Evolutionary conservation across 1,140 invertebrate species (phyloP), one percentile per base, ranked within the genome.

Genomic region (Polypedilum pembai): DNA sequence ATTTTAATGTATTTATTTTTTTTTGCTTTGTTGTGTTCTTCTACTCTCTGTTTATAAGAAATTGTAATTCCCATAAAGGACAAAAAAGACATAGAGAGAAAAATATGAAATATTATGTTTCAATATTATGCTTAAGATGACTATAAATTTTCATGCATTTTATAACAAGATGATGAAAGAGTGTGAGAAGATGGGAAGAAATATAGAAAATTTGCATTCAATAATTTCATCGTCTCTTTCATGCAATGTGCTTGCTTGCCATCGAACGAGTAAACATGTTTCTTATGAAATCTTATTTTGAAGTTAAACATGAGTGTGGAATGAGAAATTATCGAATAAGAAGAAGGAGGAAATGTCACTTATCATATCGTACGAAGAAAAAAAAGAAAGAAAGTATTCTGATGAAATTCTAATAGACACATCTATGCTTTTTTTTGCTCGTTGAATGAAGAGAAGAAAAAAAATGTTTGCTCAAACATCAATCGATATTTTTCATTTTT

Each of bases 191-290:
- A 66, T 3, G n/a, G n/a, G 20, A 69, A 69, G 65, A 69, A n/a
- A 21, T 69, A 56, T 56, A 8, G 65, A 69, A 69, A 69, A 69
- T 69, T 69, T 69, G 65, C 65, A 69, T 69, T 69, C 20, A 18
- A 69, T 69, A 69, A 69, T 69, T 69, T 69, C 65, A 18, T 69
- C 65, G 65, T 7, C 18, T 69, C 18, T 20, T 18, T 69, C 17
- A 69, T 69, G 45, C n/a, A 56, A 56, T n/a, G 12, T 56, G 8
- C 41, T 45, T 45, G n/a, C n/a, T 4, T 56, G n/a, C 8, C 45
- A 56, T 56, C 45, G 12, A 56, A 56, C 45, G 10, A 56, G 45
- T 56, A 56, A 56, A 56, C 45, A 56, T 15, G 45, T n/a, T 56
- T 15, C 10, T 56, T 56, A n/a, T 15, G 12, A 56, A 56, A 56